phyloP scores from a whole-genome alignment of 2,797 vertebrate genomes.

The Melanotaenia boesemani region DNA sequence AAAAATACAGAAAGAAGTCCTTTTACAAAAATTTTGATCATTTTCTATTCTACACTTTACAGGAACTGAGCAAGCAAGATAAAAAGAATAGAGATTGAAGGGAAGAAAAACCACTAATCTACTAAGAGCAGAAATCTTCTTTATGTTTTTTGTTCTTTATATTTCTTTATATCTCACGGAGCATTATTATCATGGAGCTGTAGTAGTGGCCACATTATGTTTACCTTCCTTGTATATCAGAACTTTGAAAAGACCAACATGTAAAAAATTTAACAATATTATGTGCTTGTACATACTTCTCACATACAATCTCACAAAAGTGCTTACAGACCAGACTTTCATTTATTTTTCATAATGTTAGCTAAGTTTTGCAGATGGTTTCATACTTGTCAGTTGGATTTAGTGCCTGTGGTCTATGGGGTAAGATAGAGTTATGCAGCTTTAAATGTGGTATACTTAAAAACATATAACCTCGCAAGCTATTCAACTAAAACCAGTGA shows the following conservation, averaged over 20 bases:
- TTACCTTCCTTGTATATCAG: background rate
- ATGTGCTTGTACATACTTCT: constrained; percentile 12
- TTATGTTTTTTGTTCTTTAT: background rate
- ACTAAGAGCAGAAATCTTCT: no score
- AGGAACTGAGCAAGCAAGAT: background rate
- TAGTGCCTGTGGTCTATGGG: background rate
- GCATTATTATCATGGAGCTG: background rate
- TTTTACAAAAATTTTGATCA: no score
- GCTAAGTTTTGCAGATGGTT: constrained; percentile 26
- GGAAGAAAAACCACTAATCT: background rate
- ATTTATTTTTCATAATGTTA: constrained; percentile 31
- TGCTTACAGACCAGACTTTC: constrained; percentile 23
- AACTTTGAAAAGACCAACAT: constrained; percentile 12
- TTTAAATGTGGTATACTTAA: constrained; percentile 5
- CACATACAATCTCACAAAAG: constrained; percentile 24
- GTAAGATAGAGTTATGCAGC: background rate
- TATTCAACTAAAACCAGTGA: background rate
- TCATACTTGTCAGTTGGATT: constrained; percentile 1
- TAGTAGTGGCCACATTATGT: background rate
- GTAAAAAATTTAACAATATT: constrained; percentile 25
- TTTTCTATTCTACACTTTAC: background rate
- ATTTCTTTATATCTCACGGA: background rate
- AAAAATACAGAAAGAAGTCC: no score
- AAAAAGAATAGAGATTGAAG: background rate
- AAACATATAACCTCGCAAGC: background rate